These are phyloP conservation scores for Macaca nemestrina DNA, from an alignment of 2,113 vertebrate species.

Conservation along the genomic window DNA sequence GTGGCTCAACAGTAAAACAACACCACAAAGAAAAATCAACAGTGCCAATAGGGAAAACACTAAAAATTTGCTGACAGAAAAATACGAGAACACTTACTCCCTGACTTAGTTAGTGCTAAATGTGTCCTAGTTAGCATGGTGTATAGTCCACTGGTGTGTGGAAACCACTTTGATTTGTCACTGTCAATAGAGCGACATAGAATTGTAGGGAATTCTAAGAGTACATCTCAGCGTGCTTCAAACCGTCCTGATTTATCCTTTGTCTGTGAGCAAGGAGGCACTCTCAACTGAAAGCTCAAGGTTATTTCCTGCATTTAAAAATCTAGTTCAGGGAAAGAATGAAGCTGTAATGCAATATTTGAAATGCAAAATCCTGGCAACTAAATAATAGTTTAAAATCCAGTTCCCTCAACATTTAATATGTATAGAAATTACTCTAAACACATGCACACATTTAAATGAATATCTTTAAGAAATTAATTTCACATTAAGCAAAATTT, in stretches of 20 bases:
- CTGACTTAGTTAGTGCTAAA: not conserved
- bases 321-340: conserved; percentile 28
- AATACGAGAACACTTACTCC: not conserved
- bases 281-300: not conserved
- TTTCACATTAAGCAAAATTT: not conserved
- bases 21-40: accelerated
- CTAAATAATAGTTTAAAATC: conserved; percentile 1
- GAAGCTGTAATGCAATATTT: conserved; percentile 9
- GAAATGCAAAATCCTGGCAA: conserved; percentile 10
- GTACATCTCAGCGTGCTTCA: not conserved
- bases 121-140: accelerated
- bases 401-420: not conserved
- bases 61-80: not conserved
- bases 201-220: not conserved
- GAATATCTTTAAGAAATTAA: not conserved
- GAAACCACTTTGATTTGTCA: not conserved
- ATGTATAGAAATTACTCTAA: not conserved
- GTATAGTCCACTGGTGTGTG: accelerated
- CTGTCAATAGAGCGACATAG: not conserved
- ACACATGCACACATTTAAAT: not conserved
- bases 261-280: not conserved
- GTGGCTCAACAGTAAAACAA: not conserved
- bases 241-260: conserved; percentile 25
- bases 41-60: not conserved
- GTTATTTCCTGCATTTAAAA: conserved; percentile 8